Conservation (phyloP, 92 coral and sea anemone species). For the Blastomussa wellsi region DNA sequence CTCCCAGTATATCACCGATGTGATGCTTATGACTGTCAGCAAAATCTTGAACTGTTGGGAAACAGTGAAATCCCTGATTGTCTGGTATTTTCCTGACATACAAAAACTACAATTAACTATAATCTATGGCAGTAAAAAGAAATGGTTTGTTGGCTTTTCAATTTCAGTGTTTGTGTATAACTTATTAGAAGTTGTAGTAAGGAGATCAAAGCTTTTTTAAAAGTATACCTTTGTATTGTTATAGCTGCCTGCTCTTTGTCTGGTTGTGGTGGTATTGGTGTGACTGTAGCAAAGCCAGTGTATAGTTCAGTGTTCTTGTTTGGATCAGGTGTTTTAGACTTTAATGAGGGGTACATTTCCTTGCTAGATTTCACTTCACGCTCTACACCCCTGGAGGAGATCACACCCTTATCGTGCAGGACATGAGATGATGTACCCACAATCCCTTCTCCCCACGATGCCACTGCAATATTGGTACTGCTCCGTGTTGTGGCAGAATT, state of each 20-base stretch:
- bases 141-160: too few species aligned
- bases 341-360: slow-evolving; percentile 61
- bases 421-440: slow-evolving; percentile 75
- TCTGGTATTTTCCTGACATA: too few species aligned
- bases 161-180: too few species aligned
- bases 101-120: too few species aligned
- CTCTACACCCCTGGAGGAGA: slow-evolving; percentile 71
- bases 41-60: too few species aligned
- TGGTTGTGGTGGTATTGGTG: slow-evolving; percentile 42
- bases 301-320: slow-evolving; percentile 41
- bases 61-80: too few species aligned
- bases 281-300: slow-evolving; percentile 58
- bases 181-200: too few species aligned
- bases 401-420: slow-evolving; percentile 65
- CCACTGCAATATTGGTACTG: slow-evolving; percentile 66
- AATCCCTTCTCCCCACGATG: slow-evolving; percentile 89
- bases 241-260: slow-evolving; percentile 57
- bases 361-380: slow-evolving; percentile 70
- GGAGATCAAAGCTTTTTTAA: background rate
- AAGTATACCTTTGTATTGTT: slow-evolving; percentile 64
- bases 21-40: too few species aligned
- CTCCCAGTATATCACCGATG: too few species aligned
- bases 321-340: slow-evolving; percentile 33
- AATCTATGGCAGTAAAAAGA: too few species aligned
- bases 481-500: slow-evolving; percentile 33